phyloP scores from a whole-genome alignment of 1,140 invertebrate genomes.

The Triops cancriformis region DNA sequence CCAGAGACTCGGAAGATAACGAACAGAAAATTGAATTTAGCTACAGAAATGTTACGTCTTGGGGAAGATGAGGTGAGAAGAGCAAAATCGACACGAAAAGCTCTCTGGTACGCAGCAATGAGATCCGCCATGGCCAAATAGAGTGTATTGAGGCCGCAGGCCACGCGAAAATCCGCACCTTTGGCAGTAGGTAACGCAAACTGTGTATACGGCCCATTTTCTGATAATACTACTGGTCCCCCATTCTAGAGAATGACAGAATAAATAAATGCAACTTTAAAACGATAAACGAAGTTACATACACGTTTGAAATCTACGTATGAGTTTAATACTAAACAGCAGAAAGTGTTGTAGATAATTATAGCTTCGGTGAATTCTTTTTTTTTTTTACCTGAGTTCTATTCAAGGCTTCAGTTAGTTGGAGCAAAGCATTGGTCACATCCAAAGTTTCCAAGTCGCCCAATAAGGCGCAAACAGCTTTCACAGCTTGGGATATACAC shows the following conservation, averaged over 20 bases:
- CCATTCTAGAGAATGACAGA: background rate
- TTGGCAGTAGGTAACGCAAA: constrained; percentile 28
- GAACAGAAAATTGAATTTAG: background rate
- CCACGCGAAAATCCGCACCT: constrained; percentile 23
- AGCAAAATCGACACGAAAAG: constrained; percentile 71
- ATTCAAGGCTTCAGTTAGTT: constrained; percentile 55
- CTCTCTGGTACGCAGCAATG: constrained; percentile 68
- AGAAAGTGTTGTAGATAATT: too few relatives aligned
- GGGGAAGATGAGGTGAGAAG: background rate
- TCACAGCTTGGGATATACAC: constrained; percentile 75
- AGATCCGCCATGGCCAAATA: constrained; percentile 59
- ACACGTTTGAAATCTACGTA: too few relatives aligned
- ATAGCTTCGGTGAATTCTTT: too few relatives aligned
- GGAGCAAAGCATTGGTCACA: constrained; percentile 62
- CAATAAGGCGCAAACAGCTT: constrained; percentile 79
- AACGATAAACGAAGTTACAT: too few relatives aligned
- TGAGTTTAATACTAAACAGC: too few relatives aligned
- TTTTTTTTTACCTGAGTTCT: constrained; percentile 32
- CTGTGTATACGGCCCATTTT: background rate
- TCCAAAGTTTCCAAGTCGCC: constrained; percentile 79
- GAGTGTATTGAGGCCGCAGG: background rate
- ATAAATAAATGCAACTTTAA: background rate
- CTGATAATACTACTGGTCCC: background rate
- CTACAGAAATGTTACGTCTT: background rate
- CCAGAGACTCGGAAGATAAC: constrained; percentile 30